These are phyloP conservation scores for Xiphorhynchus elegans DNA, from an alignment of 2,113 vertebrate species.

Conservation along the genomic window DNA sequence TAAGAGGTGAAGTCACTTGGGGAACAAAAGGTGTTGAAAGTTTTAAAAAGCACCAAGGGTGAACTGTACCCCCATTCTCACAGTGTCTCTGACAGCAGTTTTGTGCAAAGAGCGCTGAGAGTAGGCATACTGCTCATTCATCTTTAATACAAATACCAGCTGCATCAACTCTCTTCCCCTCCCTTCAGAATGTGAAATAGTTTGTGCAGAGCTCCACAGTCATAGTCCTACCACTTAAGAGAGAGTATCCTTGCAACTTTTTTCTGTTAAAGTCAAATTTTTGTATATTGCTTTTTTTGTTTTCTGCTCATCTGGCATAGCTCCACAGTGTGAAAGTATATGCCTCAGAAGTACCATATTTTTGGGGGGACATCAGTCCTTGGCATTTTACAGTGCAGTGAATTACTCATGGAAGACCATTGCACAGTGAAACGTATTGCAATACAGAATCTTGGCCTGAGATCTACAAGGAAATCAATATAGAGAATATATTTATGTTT, in stretches of 20 bases:
- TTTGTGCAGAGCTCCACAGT: not conserved
- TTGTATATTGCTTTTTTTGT: not conserved
- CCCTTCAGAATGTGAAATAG: not conserved
- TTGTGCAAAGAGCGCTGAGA: not conserved
- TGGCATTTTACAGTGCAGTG: not conserved
- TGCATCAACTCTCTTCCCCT: not conserved
- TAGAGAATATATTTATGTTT: not conserved
- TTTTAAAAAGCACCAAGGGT: not conserved
- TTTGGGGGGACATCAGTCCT: not conserved
- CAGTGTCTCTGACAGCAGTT: not conserved
- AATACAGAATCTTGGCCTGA: not conserved
- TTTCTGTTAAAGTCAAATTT: not conserved
- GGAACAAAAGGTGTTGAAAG: not conserved
- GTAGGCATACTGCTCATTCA: not conserved
- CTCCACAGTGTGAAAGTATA: not conserved
- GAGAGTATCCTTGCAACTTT: not conserved
- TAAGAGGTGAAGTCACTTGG: not conserved
- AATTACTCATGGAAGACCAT: not conserved
- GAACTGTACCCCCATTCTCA: not conserved
- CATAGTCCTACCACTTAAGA: not conserved
- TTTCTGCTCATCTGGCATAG: not conserved
- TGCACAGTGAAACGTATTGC: not conserved
- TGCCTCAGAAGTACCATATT: not conserved
- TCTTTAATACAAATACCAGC: not conserved
- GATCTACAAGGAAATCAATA: not conserved